A percentile compares a stretch with the other conserved stretches of the same genome.
Conservation (phyloP, 2,888 invertebrate genomes). For the Caenorhabditis afra region DNA sequence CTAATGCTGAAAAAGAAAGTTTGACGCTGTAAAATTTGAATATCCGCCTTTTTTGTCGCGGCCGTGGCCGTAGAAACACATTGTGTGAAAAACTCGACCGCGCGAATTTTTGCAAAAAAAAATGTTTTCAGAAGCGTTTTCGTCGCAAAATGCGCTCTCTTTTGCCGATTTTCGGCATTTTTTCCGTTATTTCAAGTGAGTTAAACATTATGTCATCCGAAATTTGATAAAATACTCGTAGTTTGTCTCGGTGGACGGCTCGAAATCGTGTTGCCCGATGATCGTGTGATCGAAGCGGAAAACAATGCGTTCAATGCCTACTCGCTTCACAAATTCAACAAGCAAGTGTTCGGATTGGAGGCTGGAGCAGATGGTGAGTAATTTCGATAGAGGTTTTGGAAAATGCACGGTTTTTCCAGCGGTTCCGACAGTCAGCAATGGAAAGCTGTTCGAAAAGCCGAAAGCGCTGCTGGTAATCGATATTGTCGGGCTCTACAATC, state of each 20-base stretch:
- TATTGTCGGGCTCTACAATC: conserved; percentile 21
- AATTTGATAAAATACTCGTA: neutral
- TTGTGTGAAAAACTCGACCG: neutral
- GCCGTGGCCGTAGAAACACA: neutral
- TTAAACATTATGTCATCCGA: neutral
- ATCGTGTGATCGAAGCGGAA: neutral
- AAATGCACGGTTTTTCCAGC: neutral
- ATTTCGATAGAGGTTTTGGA: neutral
- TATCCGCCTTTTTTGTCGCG: neutral
- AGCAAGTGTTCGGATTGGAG: conserved; percentile 31
- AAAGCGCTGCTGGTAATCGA: conserved; percentile 31
- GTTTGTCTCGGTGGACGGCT: conserved; percentile 26
- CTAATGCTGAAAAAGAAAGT: too few relatives aligned
- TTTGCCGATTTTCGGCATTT: neutral
- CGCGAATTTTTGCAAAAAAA: neutral
- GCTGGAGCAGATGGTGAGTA: conserved; percentile 4
- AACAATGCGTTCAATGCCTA: conserved; percentile 18
- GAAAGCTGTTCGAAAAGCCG: conserved; percentile 28
- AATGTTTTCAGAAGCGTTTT: neutral
- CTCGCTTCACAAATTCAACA: conserved; percentile 27
- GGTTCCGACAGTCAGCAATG: neutral
- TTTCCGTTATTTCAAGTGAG: conserved; percentile 11
- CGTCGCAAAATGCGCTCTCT: neutral
- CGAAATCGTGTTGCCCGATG: conserved; percentile 27
- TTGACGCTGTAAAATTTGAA: neutral